phyloP scores from a whole-genome alignment of 1,140 invertebrate genomes.

The Camponotus floridanus region DNA sequence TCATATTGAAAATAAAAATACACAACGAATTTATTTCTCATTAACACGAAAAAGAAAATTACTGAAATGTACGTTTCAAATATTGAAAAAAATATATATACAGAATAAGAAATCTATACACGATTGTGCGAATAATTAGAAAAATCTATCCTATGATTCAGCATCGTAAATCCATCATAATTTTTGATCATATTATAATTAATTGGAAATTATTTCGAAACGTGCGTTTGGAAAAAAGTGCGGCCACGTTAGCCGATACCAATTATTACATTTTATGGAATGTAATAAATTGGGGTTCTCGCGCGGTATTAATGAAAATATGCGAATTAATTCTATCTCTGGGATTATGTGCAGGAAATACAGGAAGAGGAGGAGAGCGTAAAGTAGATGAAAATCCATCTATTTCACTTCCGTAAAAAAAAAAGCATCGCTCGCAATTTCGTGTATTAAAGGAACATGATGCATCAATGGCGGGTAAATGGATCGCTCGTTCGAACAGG shows the following conservation, averaged over 20 bases:
- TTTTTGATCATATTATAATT: conserved; percentile 7
- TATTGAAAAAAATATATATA: neutral
- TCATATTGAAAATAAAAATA: conserved; percentile 19
- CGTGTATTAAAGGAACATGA: conserved; percentile 22
- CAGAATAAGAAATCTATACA: neutral
- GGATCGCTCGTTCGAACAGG: neutral
- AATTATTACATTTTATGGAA: conserved; percentile 29
- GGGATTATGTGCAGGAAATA: neutral
- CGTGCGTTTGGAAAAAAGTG: neutral
- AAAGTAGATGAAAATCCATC: conserved; percentile 39
- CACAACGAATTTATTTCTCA: conserved; percentile 26
- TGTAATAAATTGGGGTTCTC: neutral
- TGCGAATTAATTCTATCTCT: conserved; percentile 14
- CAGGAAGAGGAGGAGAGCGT: no score
- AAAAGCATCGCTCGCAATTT: conserved; percentile 23
- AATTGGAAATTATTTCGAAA: conserved; percentile 3
- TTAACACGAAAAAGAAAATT: neutral
- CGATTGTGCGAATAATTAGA: neutral
- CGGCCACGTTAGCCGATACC: neutral
- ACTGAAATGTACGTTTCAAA: neutral
- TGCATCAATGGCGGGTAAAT: conserved; percentile 26
- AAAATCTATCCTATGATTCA: neutral
- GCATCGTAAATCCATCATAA: neutral
- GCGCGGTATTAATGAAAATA: conserved; percentile 41
- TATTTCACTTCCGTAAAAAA: conserved; percentile 8